Percentiles rank a stretch among this genome's conserved stretches.
These are phyloP conservation scores for Gymnodraco acuticeps DNA, from an alignment of 2,797 vertebrate genomes.

Conservation along the genomic window DNA sequence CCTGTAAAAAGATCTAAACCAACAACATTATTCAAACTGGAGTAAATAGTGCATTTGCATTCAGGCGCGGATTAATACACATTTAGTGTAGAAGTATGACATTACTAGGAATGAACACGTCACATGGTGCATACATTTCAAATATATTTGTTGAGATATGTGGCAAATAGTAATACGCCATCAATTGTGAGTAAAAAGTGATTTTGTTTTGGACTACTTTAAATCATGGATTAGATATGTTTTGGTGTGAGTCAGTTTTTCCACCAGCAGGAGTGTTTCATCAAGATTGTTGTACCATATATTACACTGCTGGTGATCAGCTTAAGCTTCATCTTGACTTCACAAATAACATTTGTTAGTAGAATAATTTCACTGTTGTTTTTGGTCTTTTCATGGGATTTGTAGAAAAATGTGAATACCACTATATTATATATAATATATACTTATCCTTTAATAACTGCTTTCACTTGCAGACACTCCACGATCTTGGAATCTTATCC, in stretches of 20 bases:
- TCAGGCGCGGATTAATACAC: not conserved
- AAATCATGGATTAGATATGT: too few relatives aligned
- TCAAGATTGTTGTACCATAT: not conserved
- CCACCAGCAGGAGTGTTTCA: not conserved
- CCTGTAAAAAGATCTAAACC: not conserved
- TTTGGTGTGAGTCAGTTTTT: not conserved
- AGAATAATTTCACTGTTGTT: not conserved
- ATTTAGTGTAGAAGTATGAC: too few relatives aligned
- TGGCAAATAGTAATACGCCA: too few relatives aligned
- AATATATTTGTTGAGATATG: too few relatives aligned
- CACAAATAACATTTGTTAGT: not conserved
- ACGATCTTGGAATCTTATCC: slow-evolving; percentile 96
- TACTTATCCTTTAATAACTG: not conserved
- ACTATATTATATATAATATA: too few relatives aligned
- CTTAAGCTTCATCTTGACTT: not conserved
- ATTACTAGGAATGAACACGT: too few relatives aligned
- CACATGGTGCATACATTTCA: too few relatives aligned
- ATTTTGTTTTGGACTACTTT: too few relatives aligned
- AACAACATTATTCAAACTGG: not conserved
- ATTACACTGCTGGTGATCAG: not conserved
- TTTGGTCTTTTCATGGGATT: slow-evolving; percentile 1
- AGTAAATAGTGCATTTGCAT: not conserved
- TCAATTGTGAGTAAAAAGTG: too few relatives aligned
- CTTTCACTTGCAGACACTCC: slow-evolving; percentile 89
- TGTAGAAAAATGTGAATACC: not conserved